Percentiles rank a stretch among this genome's conserved stretches.
phyloP scores from a whole-genome alignment of 2,888 invertebrate species.

The Meganola albula region DNA sequence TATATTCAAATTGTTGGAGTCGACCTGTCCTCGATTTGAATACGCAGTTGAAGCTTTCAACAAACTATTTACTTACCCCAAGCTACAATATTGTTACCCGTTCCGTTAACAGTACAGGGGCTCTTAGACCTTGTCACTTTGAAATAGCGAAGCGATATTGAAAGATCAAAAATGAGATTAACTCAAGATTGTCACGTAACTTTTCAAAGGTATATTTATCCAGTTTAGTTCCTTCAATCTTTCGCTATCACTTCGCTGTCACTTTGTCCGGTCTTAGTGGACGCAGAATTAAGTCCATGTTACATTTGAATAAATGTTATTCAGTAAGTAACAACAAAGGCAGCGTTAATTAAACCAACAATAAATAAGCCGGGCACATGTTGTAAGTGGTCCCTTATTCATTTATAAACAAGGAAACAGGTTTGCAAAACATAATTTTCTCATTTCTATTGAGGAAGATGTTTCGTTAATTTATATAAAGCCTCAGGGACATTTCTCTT shows the following conservation, averaged over 20 bases:
- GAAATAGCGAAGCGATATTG: too few species aligned
- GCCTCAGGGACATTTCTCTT: constrained; percentile 20
- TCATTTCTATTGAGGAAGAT: constrained; percentile 17
- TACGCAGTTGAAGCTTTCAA: constrained; percentile 24
- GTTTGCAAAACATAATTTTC: constrained; percentile 10
- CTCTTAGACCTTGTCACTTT: background rate
- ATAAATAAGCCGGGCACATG: background rate
- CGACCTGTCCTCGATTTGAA: constrained; percentile 29
- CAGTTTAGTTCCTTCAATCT: too few species aligned
- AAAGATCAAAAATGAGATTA: too few species aligned
- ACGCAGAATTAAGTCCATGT: too few species aligned
- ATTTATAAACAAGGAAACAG: constrained; percentile 6
- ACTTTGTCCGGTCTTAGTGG: too few species aligned
- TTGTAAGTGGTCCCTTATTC: constrained; percentile 4
- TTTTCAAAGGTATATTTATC: too few species aligned
- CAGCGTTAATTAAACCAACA: constrained; percentile 3
- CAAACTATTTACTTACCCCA: constrained; percentile 25
- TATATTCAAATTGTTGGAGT: constrained; percentile 53
- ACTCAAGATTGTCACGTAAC: too few species aligned
- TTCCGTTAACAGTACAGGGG: constrained; percentile 4
- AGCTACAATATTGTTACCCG: constrained; percentile 18
- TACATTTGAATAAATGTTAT: too few species aligned
- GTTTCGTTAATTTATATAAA: constrained; percentile 19
- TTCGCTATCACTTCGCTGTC: too few species aligned
- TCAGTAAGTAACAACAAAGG: too few species aligned